Conservation (phyloP, 2,797 vertebrate species). For the Varecia variegata region DNA sequence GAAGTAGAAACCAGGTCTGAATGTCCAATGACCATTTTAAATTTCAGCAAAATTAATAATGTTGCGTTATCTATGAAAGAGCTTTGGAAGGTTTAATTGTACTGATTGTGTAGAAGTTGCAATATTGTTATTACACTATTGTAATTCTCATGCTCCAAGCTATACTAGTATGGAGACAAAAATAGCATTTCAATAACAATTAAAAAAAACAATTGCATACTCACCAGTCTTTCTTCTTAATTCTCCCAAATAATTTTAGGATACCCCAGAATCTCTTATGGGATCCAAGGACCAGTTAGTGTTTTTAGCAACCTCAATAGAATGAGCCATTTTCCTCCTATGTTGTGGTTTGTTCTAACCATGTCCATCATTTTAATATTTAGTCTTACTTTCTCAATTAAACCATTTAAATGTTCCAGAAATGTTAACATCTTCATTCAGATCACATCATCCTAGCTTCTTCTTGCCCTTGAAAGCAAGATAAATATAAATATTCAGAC, state of each 20-base stretch:
- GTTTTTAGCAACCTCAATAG: neutral
- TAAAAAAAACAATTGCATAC: neutral
- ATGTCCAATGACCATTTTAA: slow-evolving; percentile 47
- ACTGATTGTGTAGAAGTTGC: slow-evolving; percentile 12
- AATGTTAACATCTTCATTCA: slow-evolving; percentile 36
- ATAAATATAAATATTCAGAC: slow-evolving; percentile 58
- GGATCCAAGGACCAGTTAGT: neutral
- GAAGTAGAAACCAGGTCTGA: slow-evolving; percentile 33
- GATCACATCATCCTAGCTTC: slow-evolving; percentile 11
- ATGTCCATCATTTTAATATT: slow-evolving; percentile 29
- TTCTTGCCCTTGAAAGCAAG: slow-evolving; percentile 50
- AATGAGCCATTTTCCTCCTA: neutral
- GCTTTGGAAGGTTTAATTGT: slow-evolving; percentile 45
- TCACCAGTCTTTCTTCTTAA: neutral
- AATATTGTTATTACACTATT: neutral
- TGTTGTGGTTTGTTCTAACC: neutral
- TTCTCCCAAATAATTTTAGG: neutral
- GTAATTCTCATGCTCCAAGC: neutral
- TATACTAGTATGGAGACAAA: neutral
- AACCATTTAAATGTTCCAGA: slow-evolving; percentile 42
- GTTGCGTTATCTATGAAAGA: neutral
- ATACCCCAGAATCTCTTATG: neutral
- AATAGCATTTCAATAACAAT: slow-evolving; percentile 17
- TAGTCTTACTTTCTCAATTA: slow-evolving; percentile 13
- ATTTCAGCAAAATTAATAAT: slow-evolving; percentile 60